A percentile compares a stretch with the other conserved stretches of the same genome.
phyloP scores from a whole-genome alignment of 2,113 vertebrate genomes.

The Electrona antarctica region DNA sequence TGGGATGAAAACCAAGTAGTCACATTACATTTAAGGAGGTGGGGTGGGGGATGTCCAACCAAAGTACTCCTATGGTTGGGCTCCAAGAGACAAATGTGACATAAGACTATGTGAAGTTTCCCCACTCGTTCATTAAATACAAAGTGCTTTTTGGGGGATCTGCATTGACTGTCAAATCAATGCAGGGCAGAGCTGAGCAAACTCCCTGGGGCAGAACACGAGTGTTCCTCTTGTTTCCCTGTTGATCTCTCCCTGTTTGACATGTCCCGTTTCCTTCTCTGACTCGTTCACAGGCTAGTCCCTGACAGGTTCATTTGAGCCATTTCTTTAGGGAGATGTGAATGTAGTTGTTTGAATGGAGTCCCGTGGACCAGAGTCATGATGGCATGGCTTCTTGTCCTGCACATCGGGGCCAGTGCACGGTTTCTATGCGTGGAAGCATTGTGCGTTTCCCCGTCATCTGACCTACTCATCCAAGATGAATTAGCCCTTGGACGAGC shows the following conservation, averaged over 20 bases:
- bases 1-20: constrained; percentile 26
- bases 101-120: constrained; percentile 58
- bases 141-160: constrained; percentile 56
- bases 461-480: constrained; percentile 48
- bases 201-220: constrained; percentile 73
- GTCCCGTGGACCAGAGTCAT: constrained; percentile 64
- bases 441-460: constrained; percentile 45
- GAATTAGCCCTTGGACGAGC: constrained; percentile 52
- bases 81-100: constrained; percentile 53
- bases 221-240: constrained; percentile 74
- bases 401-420: constrained; percentile 63
- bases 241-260: constrained; percentile 77
- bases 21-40: constrained; percentile 11
- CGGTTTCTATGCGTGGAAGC: constrained; percentile 65
- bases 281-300: constrained; percentile 64
- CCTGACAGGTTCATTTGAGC: constrained; percentile 74
- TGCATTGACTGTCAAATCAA: constrained; percentile 71
- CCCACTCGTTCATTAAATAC: constrained; percentile 57
- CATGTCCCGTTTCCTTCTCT: constrained; percentile 71
- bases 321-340: constrained; percentile 65
- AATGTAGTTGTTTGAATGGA: constrained; percentile 72
- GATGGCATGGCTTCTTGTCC: constrained; percentile 73
- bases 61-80: constrained; percentile 33
- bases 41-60: neutral
- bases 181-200: constrained; percentile 61